Base-by-base conservation (phyloP, 2,113 vertebrate genomes). In the Solea senegalensis region DNA sequence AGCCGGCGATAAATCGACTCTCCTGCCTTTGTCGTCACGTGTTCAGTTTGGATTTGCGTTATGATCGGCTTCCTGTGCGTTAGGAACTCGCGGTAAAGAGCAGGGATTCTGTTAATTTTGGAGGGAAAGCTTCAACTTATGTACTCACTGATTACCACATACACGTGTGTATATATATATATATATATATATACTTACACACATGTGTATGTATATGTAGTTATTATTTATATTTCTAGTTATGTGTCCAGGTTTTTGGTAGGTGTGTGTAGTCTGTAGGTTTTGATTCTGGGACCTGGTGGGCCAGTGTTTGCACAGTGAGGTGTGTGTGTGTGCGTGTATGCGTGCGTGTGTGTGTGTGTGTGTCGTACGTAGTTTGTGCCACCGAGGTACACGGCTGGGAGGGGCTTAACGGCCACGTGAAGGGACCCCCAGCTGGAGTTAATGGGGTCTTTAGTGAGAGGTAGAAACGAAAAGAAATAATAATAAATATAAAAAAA, bases 211-310 rank as follows among this genome's bases (percentile, higher is more conserved):
- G 13, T 46, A 46, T 10, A 48, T 85, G 74, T 87, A 82, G 79
- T 87, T 80, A 74, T 92, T 91, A 93, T 93, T 90, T 88, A 92
- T 88, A 88, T 90, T 92, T 90, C 69, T 76, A 82, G 82, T 73
- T 64, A 76, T 60, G 78, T 89, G 75, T 85, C 72, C 49, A 70
- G 82, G 74, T 83, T 88, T 88, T 87, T 76, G 80, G 85, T 89
- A 75, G 81, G 69, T 72, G 78, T 92, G 79, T 86, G 21, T 80
- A 72, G 79, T 84, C 34, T 75, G 64, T 82, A 83, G 82, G 81
- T 82, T 88, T 80, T 73, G 71, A 81, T 82, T 75, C 74, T 74
- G 77, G 88, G 87, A 89, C 88, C 82, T 83, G 74, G 73, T 64
- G 86, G 80, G 90, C 89, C 83, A 89, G 89, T 89, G 88, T 90